Evolutionary conservation across 2,888 invertebrate species (phyloP), one percentile per base, ranked within the genome.

Genomic region (Andrena praecox): DNA sequence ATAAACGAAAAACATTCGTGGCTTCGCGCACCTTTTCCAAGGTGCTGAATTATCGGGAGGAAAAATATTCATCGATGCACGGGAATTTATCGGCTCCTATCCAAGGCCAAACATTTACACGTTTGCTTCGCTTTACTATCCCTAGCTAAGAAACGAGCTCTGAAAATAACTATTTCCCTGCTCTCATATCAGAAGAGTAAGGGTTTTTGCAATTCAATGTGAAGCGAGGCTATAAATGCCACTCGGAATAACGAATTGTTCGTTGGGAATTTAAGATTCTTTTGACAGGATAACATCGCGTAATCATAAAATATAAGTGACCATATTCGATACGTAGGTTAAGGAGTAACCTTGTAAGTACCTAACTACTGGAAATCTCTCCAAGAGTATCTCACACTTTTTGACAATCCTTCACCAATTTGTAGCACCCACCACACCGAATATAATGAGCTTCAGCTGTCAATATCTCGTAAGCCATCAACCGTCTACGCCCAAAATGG

Each of bases 11-110:
- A 56, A 70, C 68, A 29, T 24, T 16, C 48, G 48, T 59, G 48
- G 63, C 69, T 75, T 33, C 64, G 54, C 64, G 54, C 54, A 48
- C 33, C 33, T 27, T 31, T 56, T 7, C 27, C 42, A 50, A 31
- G 20, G 50, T 33, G 35, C 48, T 80, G 52, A 35, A 68, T 75
- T 35, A 42, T 59, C 63, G 50, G 12, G 33, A 68, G 27, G 33
- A 73, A 82, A 77, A 84, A 82, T 60, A 50, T 68, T 82, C 75
- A 82, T 56, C 71, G 48, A 72, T 63, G 50, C 35, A 42, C 16
- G 42, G 64, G 59, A 54, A 68, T 27, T 70, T 82, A 75, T 66
- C 71, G 52, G 69, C 59, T 29, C 24, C 42, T 27, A 56, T 48
- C 42, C 68, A 62, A 62, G 68, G 52, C 62, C 24, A 63, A 56